Base-by-base conservation (phyloP, 1,140 invertebrate genomes). In the Tetramorium parvispinum region DNA sequence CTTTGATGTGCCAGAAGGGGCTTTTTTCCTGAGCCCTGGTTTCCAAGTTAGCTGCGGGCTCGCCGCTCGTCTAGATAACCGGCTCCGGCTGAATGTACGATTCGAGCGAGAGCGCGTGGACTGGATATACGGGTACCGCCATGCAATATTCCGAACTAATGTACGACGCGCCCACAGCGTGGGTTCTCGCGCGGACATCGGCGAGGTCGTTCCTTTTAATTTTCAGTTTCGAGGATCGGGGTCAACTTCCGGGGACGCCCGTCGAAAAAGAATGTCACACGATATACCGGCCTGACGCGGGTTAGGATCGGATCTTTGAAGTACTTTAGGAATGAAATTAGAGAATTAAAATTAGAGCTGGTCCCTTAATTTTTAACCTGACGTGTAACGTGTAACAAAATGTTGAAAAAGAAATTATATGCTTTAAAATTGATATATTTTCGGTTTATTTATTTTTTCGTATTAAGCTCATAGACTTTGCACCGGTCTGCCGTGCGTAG, bases 71-170 rank as follows among this genome's bases (percentile, higher is more conserved):
- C 89, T 89, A 93, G 93, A 94, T 94, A 94, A 94, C 92, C 92
- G 79, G 91, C 91, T 93, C 90, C 86, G 81, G 88, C 91, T 87
- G 89, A 94, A 94, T 93, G 82, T 91, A 93, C 92, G 92, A 93
- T 94, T 93, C 88, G 89, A 91, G 90, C 86, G 89, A 85, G 82
- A 78, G 86, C 91, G 87, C 89, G 86, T 65, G 87, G 88, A 83
- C 85, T 86, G 88, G 82, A 82, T 89, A 94, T 94, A 94, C 93
- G 94, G 94, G 94, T 92, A 92, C 94, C 94, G 88, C 88, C 89
- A 94, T 94, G 86, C 92, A 92, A 92, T 91, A 91, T 91, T 91
- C 91, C 89, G 86, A 92, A 93, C 90, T 92, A 92, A 93, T 87
- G 92, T 92, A 88, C 90, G 87, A 87, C 76, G 73, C 78, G 81